Evolutionary conservation across 2,113 vertebrate genomes (phyloP).

Genomic region (Theristicus caerulescens): DNA sequence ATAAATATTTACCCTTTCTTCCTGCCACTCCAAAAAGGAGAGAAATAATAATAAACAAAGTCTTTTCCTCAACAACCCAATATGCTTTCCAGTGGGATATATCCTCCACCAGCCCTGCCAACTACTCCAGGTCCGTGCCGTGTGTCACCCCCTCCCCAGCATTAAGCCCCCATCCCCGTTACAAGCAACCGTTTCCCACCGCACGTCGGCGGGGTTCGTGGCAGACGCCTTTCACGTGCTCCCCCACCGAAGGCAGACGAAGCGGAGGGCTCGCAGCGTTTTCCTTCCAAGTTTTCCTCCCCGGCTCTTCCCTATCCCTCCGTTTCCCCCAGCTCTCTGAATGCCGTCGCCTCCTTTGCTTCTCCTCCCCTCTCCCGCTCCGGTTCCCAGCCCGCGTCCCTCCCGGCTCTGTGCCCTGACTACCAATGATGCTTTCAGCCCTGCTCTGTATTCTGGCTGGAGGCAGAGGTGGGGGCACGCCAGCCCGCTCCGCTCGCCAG

Average conservation of each 20-base stretch:
- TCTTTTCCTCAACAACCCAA: not conserved
- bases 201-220: fast-evolving
- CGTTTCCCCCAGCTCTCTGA: fast-evolving
- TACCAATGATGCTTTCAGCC: not conserved
- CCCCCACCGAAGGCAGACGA: not conserved
- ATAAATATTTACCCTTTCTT: not conserved
- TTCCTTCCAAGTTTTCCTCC: not conserved
- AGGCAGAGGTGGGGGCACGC: not conserved
- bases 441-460: not conserved
- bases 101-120: not conserved
- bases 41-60: not conserved
- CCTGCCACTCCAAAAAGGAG: not conserved
- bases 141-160: fast-evolving
- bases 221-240: not conserved
- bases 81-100: not conserved
- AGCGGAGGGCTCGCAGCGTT: not conserved
- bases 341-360: not conserved
- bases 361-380: not conserved
- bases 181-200: not conserved
- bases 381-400: not conserved
- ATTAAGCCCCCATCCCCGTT: not conserved
- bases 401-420: not conserved
- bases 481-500: not conserved
- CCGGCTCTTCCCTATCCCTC: not conserved
- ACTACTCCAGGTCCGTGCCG: not conserved